These are phyloP conservation scores for Melanostoma mellinum DNA, from an alignment of 2,888 invertebrate genomes.

Conservation along the genomic window DNA sequence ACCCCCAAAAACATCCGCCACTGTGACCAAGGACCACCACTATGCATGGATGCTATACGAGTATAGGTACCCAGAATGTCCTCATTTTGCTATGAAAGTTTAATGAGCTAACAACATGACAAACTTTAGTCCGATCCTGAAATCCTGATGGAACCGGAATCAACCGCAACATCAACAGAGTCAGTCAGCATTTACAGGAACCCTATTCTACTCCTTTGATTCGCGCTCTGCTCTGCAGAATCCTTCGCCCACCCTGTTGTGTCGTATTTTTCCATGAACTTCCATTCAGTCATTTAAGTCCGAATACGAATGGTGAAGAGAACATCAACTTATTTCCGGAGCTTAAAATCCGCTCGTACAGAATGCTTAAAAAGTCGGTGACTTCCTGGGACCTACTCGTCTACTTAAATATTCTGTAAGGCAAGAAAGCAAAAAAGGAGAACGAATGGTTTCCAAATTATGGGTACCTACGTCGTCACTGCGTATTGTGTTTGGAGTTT, in stretches of 20 bases:
- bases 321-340: conserved; percentile 68
- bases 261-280: conserved; percentile 4
- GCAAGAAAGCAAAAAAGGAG: conserved; percentile 16
- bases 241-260: not conserved
- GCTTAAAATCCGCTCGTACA: conserved; percentile 60
- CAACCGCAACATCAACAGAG: conserved; percentile 62
- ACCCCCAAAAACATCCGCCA: conserved; percentile 16
- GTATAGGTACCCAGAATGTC: conserved; percentile 32
- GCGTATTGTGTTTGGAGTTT: conserved; percentile 4
- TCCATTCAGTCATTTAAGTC: conserved; percentile 35
- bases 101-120: conserved; percentile 72
- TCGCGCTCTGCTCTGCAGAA: conserved; percentile 22
- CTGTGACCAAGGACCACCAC: conserved; percentile 1
- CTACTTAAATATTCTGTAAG: conserved; percentile 49
- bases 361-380: conserved; percentile 54
- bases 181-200: not conserved
- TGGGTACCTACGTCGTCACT: not conserved
- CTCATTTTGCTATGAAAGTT: conserved; percentile 62
- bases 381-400: conserved; percentile 49
- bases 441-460: conserved; percentile 9
- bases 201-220: conserved; percentile 22
- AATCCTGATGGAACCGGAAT: conserved; percentile 53
- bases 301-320: conserved; percentile 42
- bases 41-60: too few species aligned
- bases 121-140: conserved; percentile 60